Evolutionary conservation across 2,797 vertebrate species (phyloP), one percentile per base, ranked within the genome.

Genomic region (Enteromius thamalakanensis): DNA sequence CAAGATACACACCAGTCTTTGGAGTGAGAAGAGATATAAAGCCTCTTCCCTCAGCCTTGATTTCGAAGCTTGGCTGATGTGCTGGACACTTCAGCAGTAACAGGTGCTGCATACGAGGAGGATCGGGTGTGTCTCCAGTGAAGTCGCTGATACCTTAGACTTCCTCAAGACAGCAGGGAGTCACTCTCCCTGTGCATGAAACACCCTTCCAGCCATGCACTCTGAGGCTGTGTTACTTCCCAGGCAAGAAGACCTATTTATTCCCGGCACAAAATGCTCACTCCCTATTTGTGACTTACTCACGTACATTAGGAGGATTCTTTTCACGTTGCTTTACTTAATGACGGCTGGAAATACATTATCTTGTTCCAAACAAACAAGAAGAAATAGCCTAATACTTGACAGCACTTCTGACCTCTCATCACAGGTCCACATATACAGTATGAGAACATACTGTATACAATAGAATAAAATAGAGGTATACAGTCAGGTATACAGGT

Each of bases 221-320:
- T 47, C 42, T 53, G 81, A 88, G 77, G 84, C 84, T 6, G 69
- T 80, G 51, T 85, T 87, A 84, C 85, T 87, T 86, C 84, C 82
- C 74, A 81, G 53, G 77, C 88, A 86, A 76, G 84, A 88, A 88
- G 90, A 89, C 92, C 92, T 93, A 93, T 94, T 93, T 94, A 92
- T 93, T 94, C 88, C 90, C 89, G 49, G 81, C 84, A 81, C 55
- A 69, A 88, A 85, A 82, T 86, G 55, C 67, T 79, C 58, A 19
- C 65, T 78, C 51, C 62, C 67, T 71, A 40, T 84, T 77, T 78
- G 76, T 84, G 74, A 84, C 29, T 77, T 71, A 79, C 21, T 26
- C 79, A 64, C 37, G 26, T 53, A 85, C 42, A 79, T 68, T 37
- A 53, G 47, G n/a, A 58, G 53, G 12, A 75, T 83, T 81, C 49